phyloP scores from a whole-genome alignment of 2,113 vertebrate genomes.

The Plotosus lineatus region DNA sequence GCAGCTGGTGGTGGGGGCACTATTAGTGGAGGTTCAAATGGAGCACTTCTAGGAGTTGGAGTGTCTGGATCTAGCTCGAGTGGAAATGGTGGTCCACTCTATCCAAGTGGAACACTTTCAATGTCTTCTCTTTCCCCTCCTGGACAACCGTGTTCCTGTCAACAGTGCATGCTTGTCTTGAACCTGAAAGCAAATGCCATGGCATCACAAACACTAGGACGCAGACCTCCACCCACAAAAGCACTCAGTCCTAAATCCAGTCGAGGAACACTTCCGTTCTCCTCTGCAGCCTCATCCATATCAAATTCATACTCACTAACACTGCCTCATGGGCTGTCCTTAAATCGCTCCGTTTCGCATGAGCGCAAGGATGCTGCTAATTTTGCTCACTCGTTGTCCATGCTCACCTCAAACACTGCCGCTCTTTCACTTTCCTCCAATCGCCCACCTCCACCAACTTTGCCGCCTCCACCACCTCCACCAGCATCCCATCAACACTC shows the following conservation, averaged over 20 bases:
- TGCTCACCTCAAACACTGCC: conserved; percentile 63
- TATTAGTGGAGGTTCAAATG: conserved; percentile 61
- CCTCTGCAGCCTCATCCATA: conserved; percentile 52
- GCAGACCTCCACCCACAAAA: conserved; percentile 60
- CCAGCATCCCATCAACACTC: conserved; percentile 56
- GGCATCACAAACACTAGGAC: conserved; percentile 61
- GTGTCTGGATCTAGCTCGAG: conserved; percentile 63
- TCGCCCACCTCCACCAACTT: conserved; percentile 67
- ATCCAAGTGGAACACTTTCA: conserved; percentile 61
- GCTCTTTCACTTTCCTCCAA: conserved; percentile 61
- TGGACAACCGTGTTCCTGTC: conserved; percentile 81
- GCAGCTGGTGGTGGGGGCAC: conserved; percentile 6
- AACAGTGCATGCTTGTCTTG: conserved; percentile 88
- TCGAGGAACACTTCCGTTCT: conserved; percentile 51
- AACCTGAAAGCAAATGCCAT: conserved; percentile 77
- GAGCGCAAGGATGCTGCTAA: conserved; percentile 63
- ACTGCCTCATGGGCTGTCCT: conserved; percentile 69
- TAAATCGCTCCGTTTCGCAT: conserved; percentile 53
- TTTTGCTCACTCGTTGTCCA: conserved; percentile 71
- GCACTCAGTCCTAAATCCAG: conserved; percentile 60
- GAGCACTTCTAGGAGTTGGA: conserved; percentile 67
- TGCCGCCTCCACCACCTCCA: conserved; percentile 61
- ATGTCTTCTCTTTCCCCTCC: conserved; percentile 51
- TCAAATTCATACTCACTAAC: conserved; percentile 66
- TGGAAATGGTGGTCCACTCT: conserved; percentile 56